Base-by-base conservation (phyloP, 2,797 vertebrate species). In the Anas bahamensis region DNA sequence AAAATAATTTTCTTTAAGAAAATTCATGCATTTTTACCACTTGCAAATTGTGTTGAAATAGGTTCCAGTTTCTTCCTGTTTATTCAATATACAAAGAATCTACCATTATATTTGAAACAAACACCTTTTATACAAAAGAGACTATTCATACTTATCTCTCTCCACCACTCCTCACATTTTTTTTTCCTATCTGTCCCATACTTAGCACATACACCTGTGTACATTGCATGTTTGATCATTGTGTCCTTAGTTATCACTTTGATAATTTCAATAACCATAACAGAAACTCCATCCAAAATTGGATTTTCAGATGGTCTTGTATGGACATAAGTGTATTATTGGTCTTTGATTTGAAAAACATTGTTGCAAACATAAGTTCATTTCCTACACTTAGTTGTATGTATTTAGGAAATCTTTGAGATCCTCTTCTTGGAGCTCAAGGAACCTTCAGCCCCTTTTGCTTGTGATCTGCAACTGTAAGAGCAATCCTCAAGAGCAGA, bases 181-280 rank as follows among this genome's bases (percentile, higher is more conserved):
- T 59, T 2, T 37, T 75, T 83, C 24, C 19, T 35, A 2, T 37
- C 46, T 69, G 11, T 42, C 13, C 16, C 18, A 31, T 10, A 12
- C 29, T 10, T 46, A 0, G 0, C 11, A 48, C 12, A 42, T 22
- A 70, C 17, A 17, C 11, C 28, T 70, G 46, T 9, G 8, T 11
- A 29, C 14, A 8, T 5, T 41, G 55, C 3, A 10, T 50, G 14
- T 61, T 77, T 35, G 5, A 44, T 53, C 6, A 12, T 6, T 83
- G 4, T 52, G 18, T 56, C 66, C 31, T 56, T 53, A 77, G 5
- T 6, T 83, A 35, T 35, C 4, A 0, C 14, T 85, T 68, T 71
- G 41, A 76, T 17, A 90, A 17, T 9, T 8, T 35, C 22, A 31
- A 2, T n/a, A 61, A 33, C 14, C 33, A 59, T 39, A 73, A 10